Base-by-base conservation (phyloP, 2,113 vertebrate species). In the Cyprinodon variegatus region DNA sequence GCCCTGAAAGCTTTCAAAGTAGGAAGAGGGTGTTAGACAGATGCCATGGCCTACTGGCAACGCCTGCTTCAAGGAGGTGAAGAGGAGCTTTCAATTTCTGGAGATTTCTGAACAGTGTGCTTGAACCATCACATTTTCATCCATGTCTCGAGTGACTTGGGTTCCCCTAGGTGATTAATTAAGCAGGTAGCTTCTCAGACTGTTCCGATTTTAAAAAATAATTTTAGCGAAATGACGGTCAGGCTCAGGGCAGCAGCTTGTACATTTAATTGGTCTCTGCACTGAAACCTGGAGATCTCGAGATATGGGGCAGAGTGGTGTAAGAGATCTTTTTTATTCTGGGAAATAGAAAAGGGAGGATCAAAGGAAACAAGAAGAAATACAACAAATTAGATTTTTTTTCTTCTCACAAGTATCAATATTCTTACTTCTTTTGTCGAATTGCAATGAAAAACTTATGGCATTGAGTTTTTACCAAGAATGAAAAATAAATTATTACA, bases 181-280 rank as follows among this genome's bases (percentile, higher is more conserved):
- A 80, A 76, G 41, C 20, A 71, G 72, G 74, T 53, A 46, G 41
- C 68, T 76, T 79, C 76, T 64, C 53, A 67, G 57, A 60, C 4
- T 29, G 38, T 65, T 41, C 59, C 15, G 13, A 17, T 57, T 57
- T 76, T 40, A 68, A 46, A 74, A 40, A 39, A 72, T 36, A 22
- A 36, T 39, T 36, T 15, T 48, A 22, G 22, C 11, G 29, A 57
- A 64, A 15, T 43, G 40, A 11, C 61, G 65, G 46, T 41, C 69
- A 37, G 3, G 1, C 36, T 60, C 61, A 65, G 71, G 74, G 41
- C 76, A 79, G 41, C 38, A 53, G 75, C 77, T 85, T 57, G 5
- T 88, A 78, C 68, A 74, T 76, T 82, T 89, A 91, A 90, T 84
- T 86, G 79, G 72, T 78, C 69, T 77, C 87, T 83, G 65, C 48